Percentiles rank a stretch among this genome's conserved stretches.
Conservation (phyloP, 1,140 invertebrate genomes). For the Nylanderia fulva region DNA sequence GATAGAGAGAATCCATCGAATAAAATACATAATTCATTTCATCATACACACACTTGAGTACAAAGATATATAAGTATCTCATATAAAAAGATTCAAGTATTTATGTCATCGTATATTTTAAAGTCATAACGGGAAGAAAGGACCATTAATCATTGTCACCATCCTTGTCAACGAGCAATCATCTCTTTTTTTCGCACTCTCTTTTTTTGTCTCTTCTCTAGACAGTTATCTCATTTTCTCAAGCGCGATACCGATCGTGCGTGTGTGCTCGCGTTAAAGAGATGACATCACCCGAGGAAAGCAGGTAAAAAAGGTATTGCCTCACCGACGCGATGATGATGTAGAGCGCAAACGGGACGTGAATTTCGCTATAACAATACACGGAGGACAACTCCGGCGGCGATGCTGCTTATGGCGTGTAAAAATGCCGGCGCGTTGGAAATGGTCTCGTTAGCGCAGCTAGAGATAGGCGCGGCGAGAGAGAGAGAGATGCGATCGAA, state of each 20-base stretch:
- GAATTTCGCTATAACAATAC: constrained; percentile 40
- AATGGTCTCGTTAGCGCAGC: constrained; percentile 73
- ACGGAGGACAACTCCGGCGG: background rate
- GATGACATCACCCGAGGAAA: constrained; percentile 30
- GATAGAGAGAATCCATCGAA: background rate
- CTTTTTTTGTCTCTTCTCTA: background rate
- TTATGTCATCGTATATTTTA: background rate
- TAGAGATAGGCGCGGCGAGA: constrained; percentile 52
- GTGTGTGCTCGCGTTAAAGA: constrained; percentile 65
- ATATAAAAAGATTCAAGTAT: background rate
- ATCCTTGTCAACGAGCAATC: constrained; percentile 30
- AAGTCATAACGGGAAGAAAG: constrained; percentile 32
- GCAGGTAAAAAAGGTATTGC: constrained; percentile 38
- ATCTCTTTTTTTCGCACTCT: background rate
- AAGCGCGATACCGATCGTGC: constrained; percentile 64
- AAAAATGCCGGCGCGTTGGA: constrained; percentile 65
- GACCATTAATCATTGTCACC: constrained; percentile 35
- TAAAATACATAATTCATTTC: background rate
- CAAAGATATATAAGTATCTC: background rate
- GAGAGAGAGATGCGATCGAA: constrained; percentile 63
- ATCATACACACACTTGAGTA: background rate
- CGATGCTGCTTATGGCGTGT: background rate
- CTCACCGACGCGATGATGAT: constrained; percentile 54
- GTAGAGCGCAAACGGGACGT: constrained; percentile 35
- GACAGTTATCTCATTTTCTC: constrained; percentile 62